Conservation (phyloP, 2,888 invertebrate genomes). For the Luperina testacea region DNA sequence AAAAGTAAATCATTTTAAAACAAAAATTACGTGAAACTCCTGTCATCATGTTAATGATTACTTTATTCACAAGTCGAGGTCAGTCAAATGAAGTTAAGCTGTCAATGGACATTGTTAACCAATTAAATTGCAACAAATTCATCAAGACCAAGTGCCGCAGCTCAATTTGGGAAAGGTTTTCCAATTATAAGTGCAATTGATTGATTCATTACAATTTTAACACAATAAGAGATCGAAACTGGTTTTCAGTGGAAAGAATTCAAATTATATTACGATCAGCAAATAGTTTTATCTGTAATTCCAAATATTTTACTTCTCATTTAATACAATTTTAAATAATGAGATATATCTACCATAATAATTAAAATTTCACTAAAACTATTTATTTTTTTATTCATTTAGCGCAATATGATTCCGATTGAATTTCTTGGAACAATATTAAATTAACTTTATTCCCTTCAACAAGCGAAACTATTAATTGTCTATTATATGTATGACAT, state of each 20-base stretch:
- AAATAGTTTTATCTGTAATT: not conserved
- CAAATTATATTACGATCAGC: not conserved
- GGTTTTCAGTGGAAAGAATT: not conserved
- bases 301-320: not conserved
- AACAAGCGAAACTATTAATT: not conserved
- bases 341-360: not conserved
- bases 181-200: slow-evolving; percentile 26
- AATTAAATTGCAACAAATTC: slow-evolving; percentile 57
- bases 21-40: not conserved
- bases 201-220: slow-evolving; percentile 46
- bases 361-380: not conserved
- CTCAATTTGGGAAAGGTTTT: slow-evolving; percentile 28
- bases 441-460: not conserved
- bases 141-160: slow-evolving; percentile 44
- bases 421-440: not conserved
- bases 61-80: not conserved
- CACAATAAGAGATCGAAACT: slow-evolving; percentile 14
- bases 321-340: not conserved
- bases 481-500: not conserved
- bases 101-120: slow-evolving; percentile 8
- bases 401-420: not conserved
- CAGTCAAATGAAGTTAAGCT: slow-evolving; percentile 1
- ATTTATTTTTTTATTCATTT: not conserved
- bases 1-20: not conserved
- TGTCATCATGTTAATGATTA: not conserved